These are phyloP conservation scores for Platyscelio sp. DNA, from an alignment of 2,888 invertebrate species.

Conservation along the genomic window DNA sequence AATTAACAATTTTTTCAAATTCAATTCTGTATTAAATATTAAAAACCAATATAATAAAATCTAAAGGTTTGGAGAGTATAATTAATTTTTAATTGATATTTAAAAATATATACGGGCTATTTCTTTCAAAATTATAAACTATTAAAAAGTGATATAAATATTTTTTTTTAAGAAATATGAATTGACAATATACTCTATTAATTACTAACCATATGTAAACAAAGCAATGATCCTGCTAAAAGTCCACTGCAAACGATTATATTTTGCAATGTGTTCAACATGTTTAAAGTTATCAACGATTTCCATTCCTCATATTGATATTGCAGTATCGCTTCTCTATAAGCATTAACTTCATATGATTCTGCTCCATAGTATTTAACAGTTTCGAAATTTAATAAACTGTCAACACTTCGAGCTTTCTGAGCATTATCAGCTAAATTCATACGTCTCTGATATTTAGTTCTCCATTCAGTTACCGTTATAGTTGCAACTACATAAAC, in stretches of 20 bases:
- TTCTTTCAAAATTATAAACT: too few species aligned
- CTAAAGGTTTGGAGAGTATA: too few species aligned
- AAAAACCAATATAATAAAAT: too few species aligned
- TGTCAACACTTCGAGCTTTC: slow-evolving; percentile 97
- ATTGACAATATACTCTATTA: too few species aligned
- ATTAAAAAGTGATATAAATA: too few species aligned
- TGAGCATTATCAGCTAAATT: slow-evolving; percentile 97
- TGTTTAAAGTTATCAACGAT: slow-evolving; percentile 93
- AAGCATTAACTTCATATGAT: slow-evolving; percentile 94
- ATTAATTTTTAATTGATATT: too few species aligned
- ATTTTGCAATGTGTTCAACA: slow-evolving; percentile 96
- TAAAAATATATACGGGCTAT: too few species aligned
- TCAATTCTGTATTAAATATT: too few species aligned
- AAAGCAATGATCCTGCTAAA: slow-evolving; percentile 94
- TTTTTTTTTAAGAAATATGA: too few species aligned
- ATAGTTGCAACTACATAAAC: slow-evolving; percentile 96
- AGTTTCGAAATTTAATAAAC: slow-evolving; percentile 98
- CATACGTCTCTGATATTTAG: slow-evolving; percentile 97
- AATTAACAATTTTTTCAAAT: too few species aligned
- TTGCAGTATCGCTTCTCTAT: slow-evolving; percentile 93
- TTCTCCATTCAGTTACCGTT: slow-evolving; percentile 98
- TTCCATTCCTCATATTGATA: slow-evolving; percentile 97
- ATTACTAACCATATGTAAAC: slow-evolving; percentile 92
- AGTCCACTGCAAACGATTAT: slow-evolving; percentile 95
- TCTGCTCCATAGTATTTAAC: slow-evolving; percentile 99